A percentile compares a stretch with the other conserved stretches of the same genome.
Evolutionary conservation across 2,113 vertebrate species (phyloP).

Genomic region (Cynopterus brachyotis): DNA sequence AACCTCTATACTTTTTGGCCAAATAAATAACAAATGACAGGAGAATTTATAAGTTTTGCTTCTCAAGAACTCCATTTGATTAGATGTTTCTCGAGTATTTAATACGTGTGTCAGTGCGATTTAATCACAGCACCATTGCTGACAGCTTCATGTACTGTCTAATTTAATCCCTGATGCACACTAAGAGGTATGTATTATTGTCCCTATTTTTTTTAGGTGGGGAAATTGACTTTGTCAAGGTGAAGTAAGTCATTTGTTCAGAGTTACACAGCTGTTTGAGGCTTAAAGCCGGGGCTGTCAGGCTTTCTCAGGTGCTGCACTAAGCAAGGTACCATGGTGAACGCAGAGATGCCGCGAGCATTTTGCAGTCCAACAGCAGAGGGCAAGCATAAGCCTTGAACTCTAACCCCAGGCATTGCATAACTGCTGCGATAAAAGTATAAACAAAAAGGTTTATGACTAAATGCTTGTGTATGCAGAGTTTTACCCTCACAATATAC

Average conservation of each 20-base stretch:
- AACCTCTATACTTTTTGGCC: background rate
- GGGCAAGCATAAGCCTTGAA: background rate
- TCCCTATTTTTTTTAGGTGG: background rate
- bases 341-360: rapidly evolving
- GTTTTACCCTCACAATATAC: background rate
- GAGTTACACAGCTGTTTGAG: background rate
- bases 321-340: background rate
- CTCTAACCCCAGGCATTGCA: background rate
- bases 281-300: background rate
- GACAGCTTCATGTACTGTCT: background rate
- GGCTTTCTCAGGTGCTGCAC: background rate
- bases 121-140: background rate
- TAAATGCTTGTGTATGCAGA: background rate
- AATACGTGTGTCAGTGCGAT: background rate
- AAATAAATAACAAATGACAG: background rate
- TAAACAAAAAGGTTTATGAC: background rate
- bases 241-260: background rate
- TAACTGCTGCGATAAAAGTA: background rate
- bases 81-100: background rate
- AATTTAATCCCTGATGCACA: background rate
- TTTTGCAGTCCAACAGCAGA: background rate
- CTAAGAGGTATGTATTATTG: background rate
- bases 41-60: background rate
- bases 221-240: background rate
- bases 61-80: background rate